Evolutionary conservation across 1,140 invertebrate species (phyloP).

Genomic region (Thalassaphorura encarpata): DNA sequence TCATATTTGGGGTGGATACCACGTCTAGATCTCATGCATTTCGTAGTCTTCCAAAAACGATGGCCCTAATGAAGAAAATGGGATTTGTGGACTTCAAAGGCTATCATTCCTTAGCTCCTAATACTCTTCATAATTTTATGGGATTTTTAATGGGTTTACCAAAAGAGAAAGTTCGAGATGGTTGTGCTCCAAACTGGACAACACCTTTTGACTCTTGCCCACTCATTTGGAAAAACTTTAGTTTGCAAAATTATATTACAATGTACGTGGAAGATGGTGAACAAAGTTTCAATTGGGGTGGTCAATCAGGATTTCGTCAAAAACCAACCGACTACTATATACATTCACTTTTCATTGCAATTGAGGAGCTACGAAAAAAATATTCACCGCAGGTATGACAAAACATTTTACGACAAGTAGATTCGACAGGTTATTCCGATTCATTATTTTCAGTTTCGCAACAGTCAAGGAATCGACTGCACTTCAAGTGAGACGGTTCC

Average conservation of each 20-base stretch:
- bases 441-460: neutral
- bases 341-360: slow-evolving; percentile 42
- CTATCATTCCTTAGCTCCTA: neutral
- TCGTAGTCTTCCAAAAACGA: slow-evolving; percentile 2
- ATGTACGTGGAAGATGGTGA: slow-evolving; percentile 42
- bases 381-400: neutral
- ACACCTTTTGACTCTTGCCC: slow-evolving; percentile 29
- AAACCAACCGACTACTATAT: slow-evolving; percentile 43
- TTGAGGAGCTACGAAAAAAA: slow-evolving; percentile 15
- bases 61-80: neutral
- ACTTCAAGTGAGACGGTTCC: slow-evolving; percentile 3
- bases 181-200: slow-evolving; percentile 29
- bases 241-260: slow-evolving; percentile 40
- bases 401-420: neutral
- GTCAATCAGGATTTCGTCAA: slow-evolving; percentile 39
- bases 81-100: slow-evolving; percentile 10
- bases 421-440: too few species aligned
- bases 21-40: slow-evolving; percentile 2
- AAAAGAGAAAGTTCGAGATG: slow-evolving; percentile 4
- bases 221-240: slow-evolving; percentile 45
- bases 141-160: neutral
- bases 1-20: slow-evolving; percentile 5
- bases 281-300: slow-evolving; percentile 43
- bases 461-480: neutral
- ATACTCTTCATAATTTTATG: neutral